Base-by-base conservation (phyloP, 2,888 invertebrate species). In the Ferrisia virgata region DNA sequence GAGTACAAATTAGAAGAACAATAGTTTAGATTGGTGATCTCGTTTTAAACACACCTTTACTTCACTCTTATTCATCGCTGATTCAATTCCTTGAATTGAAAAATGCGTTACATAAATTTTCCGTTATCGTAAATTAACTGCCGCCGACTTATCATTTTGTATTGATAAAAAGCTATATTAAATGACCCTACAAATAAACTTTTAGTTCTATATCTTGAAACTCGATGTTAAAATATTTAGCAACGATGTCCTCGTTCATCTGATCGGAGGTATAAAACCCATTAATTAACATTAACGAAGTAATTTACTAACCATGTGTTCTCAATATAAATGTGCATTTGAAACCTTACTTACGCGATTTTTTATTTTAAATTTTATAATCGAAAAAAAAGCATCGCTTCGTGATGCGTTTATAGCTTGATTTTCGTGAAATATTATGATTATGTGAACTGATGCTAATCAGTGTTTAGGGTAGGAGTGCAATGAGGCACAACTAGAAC, bases 181-280 rank as follows among this genome's bases (percentile, higher is more conserved):
- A 72, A 72, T 72, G 72, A 72, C 72, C 72, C 72, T 36, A 72
- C 72, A 72, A 72, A 72, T 72, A 72, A 72, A 72, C 72, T 72
- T 72, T 72, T 36, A 72, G 36, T 72, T 72, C 72, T 11, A 28
- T 72, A 72, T 72, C 72, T 72, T 28, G 36, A 72, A 72, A 72
- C 72, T 18, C 9, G n/a, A 72, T 72, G 72, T 72, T 72, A 36
- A 72, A 72, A 36, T 72, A 72, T 72, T 72, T 72, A 72, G 72
- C 72, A 72, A 64, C 64, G 64, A 72, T 72, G 72, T 72, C 36
- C 72, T 72, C 72, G 72, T 72, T 72, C 72, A 72, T 72, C 72
- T 18, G 72, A 72, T 36, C 72, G 72, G 72, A 72, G 72, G 31
- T 72, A 72, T 72, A 72, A n/a, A 72, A 72, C 18, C 72, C 72